A percentile compares a stretch with the other conserved stretches of the same genome.
phyloP scores from a whole-genome alignment of 2,797 vertebrate species.

The Thripadectes ignobilis region DNA sequence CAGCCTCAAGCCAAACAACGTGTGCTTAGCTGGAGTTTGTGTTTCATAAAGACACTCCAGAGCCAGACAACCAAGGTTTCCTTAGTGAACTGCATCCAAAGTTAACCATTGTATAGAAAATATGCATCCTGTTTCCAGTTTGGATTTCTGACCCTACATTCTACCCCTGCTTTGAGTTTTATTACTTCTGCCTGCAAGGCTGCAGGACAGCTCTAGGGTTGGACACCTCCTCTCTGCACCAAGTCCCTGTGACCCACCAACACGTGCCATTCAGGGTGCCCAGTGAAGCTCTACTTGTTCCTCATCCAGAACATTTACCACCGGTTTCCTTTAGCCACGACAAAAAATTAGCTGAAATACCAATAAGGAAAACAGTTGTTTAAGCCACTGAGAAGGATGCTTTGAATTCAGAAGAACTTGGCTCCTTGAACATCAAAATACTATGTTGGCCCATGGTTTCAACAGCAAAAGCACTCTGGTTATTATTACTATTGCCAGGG shows the following conservation, averaged over 20 bases:
- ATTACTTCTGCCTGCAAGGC: not conserved
- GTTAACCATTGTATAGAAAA: not conserved
- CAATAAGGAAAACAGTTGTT: not conserved
- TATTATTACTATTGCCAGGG: not conserved
- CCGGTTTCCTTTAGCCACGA: not conserved
- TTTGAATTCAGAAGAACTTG: not conserved
- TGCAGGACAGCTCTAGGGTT: not conserved
- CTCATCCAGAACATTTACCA: not conserved
- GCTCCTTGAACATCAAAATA: not conserved
- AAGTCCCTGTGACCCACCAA: not conserved
- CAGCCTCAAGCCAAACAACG: constrained; percentile 13
- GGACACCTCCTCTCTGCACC: not conserved
- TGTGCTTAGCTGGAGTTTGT: constrained; percentile 16
- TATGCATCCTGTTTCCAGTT: not conserved
- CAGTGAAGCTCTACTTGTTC: not conserved
- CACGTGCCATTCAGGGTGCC: not conserved
- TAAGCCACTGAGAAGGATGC: not conserved
- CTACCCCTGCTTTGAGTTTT: not conserved
- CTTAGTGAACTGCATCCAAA: constrained; percentile 25
- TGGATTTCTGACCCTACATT: constrained; percentile 5
- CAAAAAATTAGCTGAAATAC: not conserved
- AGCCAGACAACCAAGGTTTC: constrained; percentile 21
- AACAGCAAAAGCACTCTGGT: not conserved
- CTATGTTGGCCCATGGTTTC: not conserved
- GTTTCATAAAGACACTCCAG: constrained; percentile 20